Base-by-base conservation (phyloP, 2,797 vertebrate species). In the Megaceryle alcyon region DNA sequence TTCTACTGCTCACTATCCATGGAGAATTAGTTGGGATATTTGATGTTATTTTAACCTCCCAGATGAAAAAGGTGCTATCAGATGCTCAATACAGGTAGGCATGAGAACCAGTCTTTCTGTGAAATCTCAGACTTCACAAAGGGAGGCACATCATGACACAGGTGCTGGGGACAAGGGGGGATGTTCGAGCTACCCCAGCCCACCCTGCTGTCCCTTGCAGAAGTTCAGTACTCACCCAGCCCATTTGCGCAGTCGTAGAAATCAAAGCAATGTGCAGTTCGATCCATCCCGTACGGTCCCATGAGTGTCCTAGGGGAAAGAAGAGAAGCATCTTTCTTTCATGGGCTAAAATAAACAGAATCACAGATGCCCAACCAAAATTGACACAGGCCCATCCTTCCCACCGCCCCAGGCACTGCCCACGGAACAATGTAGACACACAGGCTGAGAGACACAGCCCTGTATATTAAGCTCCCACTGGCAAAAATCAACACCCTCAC, bases 221-320 rank as follows among this genome's bases (percentile, higher is more conserved):
- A 23, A 31, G 18, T 8, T 26, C 41, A 14, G 16, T 5, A 94
- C 96, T 97, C 97, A 99, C 99, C 99, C 80, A 99, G 97, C 54
- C 99, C 99, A 1, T 99, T 99, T 91, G 98, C 98, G 78, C 99
- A 99, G 95, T 99, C 98, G 3, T 97, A 98, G 96, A 99, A 99
- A 76, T 99, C 98, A 85, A 99, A 98, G 93, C 98, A 98, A 78
- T 99, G 98, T 82, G 98, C 98, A 2, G 98, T 97, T 35, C 99
- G 98, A 66, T 99, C 99, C 59, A 98, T 98, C 90, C 99, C 99
- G 0, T 99, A 98, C 0, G 99, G 98, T 97, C 99, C 99, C 99
- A 99, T 99, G 59, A 99, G 98, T 22, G 99, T 99, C 99, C 99
- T 99, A 97, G 35, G 57, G 73, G 90, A 86, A 31, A 78, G n/a